These are phyloP conservation scores for Rhaphigaster nebulosa DNA, from an alignment of 2,888 invertebrate genomes.

Conservation along the genomic window DNA sequence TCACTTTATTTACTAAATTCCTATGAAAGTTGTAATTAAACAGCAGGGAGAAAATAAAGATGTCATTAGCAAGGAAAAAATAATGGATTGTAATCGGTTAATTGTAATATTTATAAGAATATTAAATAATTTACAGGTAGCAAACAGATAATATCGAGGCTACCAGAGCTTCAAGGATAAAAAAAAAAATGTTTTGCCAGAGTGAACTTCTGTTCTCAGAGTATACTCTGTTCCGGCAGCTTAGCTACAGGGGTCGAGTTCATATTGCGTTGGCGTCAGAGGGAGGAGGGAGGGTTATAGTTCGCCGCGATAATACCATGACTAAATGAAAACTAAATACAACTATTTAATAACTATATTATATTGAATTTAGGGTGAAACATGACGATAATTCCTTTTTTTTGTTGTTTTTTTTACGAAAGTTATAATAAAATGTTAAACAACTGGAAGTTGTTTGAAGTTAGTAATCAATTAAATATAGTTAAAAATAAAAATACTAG, in stretches of 20 bases:
- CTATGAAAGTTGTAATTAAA: no score
- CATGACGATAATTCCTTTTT: no score
- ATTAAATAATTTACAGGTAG: neutral
- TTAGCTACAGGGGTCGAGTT: slow-evolving; percentile 12
- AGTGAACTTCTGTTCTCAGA: no score
- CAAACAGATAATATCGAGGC: neutral
- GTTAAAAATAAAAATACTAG: neutral
- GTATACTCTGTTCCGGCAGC: neutral
- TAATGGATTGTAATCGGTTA: neutral
- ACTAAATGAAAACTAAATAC: no score
- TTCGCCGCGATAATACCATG: no score
- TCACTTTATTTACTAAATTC: no score
- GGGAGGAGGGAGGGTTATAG: neutral
- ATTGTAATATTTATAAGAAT: neutral
- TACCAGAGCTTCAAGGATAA: neutral
- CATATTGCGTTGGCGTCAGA: neutral
- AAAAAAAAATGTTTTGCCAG: neutral
- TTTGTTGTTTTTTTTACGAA: no score
- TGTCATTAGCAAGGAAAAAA: neutral
- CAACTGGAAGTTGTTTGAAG: neutral
- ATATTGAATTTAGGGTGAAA: no score
- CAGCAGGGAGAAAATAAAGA: no score
- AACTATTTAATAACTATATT: no score
- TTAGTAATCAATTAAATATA: no score
- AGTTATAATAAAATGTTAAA: neutral